Evolutionary conservation across 2,888 invertebrate genomes (phyloP).

Genomic region (Anthrax anthrax): DNA sequence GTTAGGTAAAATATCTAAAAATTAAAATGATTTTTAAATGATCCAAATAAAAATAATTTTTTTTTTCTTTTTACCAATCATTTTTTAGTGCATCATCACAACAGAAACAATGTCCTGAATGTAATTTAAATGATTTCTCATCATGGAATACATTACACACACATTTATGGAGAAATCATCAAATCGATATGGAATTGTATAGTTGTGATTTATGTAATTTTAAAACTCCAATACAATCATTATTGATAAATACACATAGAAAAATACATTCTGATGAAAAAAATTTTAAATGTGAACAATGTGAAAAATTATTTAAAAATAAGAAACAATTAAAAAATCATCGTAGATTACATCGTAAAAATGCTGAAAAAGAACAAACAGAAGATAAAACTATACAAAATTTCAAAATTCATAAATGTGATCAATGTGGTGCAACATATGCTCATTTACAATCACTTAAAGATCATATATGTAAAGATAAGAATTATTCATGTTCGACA

Average conservation of each 20-base stretch:
- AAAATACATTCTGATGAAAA: slow-evolving; percentile 56
- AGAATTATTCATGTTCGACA: slow-evolving; percentile 41
- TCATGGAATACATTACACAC: slow-evolving; percentile 56
- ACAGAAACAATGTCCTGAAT: slow-evolving; percentile 47
- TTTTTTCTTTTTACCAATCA: not conserved
- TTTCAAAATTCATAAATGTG: slow-evolving; percentile 31
- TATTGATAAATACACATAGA: slow-evolving; percentile 57
- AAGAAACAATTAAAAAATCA: slow-evolving; percentile 66
- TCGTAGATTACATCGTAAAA: slow-evolving; percentile 43
- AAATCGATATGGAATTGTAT: slow-evolving; percentile 64
- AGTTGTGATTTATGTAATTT: slow-evolving; percentile 61
- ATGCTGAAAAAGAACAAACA: slow-evolving; percentile 7
- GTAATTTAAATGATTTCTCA: slow-evolving; percentile 34
- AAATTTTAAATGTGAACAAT: slow-evolving; percentile 45
- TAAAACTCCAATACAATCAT: slow-evolving; percentile 54
- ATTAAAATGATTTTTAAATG: not conserved
- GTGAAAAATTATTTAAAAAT: slow-evolving; percentile 67
- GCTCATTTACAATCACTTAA: slow-evolving; percentile 33
- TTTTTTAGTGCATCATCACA: not conserved
- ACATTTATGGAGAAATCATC: slow-evolving; percentile 66
- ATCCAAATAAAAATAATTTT: not conserved
- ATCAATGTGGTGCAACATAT: slow-evolving; percentile 26
- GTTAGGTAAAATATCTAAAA: slow-evolving; percentile 16
- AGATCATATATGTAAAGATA: slow-evolving; percentile 37
- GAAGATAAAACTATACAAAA: not conserved